A percentile compares a stretch with the other conserved stretches of the same genome.
phyloP scores from a whole-genome alignment of 1,140 invertebrate species.

The Drosophila melanica region DNA sequence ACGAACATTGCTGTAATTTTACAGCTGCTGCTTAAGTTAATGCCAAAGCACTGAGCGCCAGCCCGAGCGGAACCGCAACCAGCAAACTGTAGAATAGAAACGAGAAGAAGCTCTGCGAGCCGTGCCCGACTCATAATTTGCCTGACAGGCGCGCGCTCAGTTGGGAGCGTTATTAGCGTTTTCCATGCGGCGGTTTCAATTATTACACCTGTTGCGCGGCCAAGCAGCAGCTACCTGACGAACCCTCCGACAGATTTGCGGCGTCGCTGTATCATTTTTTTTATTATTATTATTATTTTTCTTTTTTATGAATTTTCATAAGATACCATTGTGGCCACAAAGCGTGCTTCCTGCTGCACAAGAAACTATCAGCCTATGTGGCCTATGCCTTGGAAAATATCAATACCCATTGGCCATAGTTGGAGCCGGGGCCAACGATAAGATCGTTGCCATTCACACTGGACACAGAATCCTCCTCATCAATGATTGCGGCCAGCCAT shows the following conservation, averaged over 20 bases:
- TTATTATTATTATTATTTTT: constrained; percentile 21
- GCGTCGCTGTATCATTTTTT: constrained; percentile 11
- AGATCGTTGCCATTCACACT: constrained; percentile 51
- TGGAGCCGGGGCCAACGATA: constrained; percentile 15
- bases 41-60: constrained; percentile 43
- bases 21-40: constrained; percentile 72
- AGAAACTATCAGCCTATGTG: constrained; percentile 30
- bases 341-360: constrained; percentile 78
- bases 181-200: constrained; percentile 70
- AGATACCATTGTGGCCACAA: constrained; percentile 45
- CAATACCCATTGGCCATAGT: constrained; percentile 32
- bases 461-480: constrained; percentile 53
- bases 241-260: constrained; percentile 41
- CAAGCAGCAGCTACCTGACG: constrained; percentile 26
- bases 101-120: background rate
- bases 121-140: constrained; percentile 41
- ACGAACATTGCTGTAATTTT: constrained; percentile 57
- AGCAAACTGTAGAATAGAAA: constrained; percentile 43
- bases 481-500: constrained; percentile 64
- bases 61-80: constrained; percentile 64
- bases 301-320: constrained; percentile 55
- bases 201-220: constrained; percentile 75
- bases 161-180: constrained; percentile 70
- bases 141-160: constrained; percentile 30
- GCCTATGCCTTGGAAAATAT: constrained; percentile 40